phyloP scores from a whole-genome alignment of 2,797 vertebrate genomes.

The Stomatorhinus walkeri region DNA sequence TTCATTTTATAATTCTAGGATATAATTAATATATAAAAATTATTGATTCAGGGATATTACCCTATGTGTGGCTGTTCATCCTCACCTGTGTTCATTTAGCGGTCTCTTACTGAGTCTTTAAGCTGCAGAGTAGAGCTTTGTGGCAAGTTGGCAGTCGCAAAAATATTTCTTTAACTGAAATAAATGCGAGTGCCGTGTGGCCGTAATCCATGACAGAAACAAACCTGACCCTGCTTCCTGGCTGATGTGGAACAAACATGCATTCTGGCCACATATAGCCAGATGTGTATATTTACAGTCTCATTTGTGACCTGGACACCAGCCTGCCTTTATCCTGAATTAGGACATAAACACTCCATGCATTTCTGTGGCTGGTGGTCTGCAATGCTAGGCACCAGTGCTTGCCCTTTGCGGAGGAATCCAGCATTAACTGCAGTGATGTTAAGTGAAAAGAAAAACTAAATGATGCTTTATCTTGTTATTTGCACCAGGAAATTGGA shows the following conservation, averaged over 20 bases:
- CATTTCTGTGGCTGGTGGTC: background rate
- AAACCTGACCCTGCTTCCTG: background rate
- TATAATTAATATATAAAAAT: background rate
- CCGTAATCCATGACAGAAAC: background rate
- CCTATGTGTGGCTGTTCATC: background rate
- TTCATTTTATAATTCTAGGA: background rate
- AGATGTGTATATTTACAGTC: background rate
- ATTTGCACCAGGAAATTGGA: background rate
- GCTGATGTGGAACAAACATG: background rate
- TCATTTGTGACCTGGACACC: background rate
- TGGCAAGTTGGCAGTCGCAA: background rate
- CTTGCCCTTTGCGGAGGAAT: background rate
- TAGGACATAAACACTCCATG: background rate
- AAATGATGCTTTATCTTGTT: background rate
- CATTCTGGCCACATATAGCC: background rate
- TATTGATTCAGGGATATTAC: background rate
- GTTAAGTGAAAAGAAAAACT: background rate
- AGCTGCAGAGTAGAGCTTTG: background rate
- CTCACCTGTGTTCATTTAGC: background rate
- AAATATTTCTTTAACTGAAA: conserved; percentile 1
- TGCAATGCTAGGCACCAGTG: background rate
- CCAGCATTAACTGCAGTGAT: background rate
- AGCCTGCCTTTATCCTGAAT: background rate
- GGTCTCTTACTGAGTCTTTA: background rate
- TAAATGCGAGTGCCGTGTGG: background rate